Base-by-base conservation (phyloP, 2,888 invertebrate species). In the Caenorhabditis doughertyi region DNA sequence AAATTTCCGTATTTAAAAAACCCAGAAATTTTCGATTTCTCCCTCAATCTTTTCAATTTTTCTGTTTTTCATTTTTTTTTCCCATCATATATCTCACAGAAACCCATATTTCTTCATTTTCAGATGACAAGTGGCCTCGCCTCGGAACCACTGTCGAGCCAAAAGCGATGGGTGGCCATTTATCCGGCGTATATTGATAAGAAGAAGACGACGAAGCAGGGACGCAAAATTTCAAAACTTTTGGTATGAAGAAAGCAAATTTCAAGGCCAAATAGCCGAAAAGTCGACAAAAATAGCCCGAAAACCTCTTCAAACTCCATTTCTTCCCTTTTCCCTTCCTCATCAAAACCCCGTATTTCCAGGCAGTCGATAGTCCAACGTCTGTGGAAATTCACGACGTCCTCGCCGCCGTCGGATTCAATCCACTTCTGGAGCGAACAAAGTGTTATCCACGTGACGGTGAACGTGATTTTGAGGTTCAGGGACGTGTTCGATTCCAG, bases 121-220 rank as follows among this genome's bases (percentile, higher is more conserved):
- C 73, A 77, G 77, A 82, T 77, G 81, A 21, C 56, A 1, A 76
- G 49, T 53, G 49, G 39, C 7, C 67, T 74, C 7, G 47, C 71
- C 27, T 39, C 64, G 8, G 74, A 81, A 44, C 73, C 87, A 3
- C 79, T 81, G 32, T 87, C 87, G 2, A 84, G 81, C 25, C 84
- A 72, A 44, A 83, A 83, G 49, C 81, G 93, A 74, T 99, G 98
- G 98, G 94, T 98, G 76, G 97, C 97, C 92, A 95, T 99, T 83
- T 99, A 99, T 92, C 99, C 99, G 73, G 95, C 96, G 0, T 99
- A 98, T 90, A 94, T 99, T 64, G 98, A 99, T 92, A 96, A 95
- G 89, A 97, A 96, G 92, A 97, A 96, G 92, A 95, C 96, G 0
- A 92, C 95, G 18, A 96, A 96, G 1, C 95, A 97, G 92, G 99